phyloP scores from a whole-genome alignment of 1,140 invertebrate species.

The Ylistrum balloti region DNA sequence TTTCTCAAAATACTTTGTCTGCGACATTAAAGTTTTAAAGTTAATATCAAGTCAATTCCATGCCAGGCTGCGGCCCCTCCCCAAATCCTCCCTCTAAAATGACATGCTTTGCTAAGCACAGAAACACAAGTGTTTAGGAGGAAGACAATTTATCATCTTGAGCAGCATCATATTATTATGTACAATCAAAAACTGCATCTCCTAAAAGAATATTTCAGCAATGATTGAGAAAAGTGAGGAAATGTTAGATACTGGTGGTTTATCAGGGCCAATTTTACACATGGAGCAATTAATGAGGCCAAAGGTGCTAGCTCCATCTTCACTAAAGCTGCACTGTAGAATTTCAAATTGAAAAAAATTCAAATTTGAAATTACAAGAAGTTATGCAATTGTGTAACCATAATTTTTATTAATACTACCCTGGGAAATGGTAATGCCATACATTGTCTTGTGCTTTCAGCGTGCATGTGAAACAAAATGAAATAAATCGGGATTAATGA shows the following conservation, averaged over 20 bases:
- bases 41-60: neutral
- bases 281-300: neutral
- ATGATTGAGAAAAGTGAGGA: neutral
- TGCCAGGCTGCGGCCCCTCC: neutral
- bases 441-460: constrained; percentile 30
- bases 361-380: constrained; percentile 40
- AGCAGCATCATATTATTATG: constrained; percentile 20
- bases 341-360: neutral
- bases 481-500: constrained; percentile 21
- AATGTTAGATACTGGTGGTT: neutral
- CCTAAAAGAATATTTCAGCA: neutral
- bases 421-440: neutral
- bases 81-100: neutral
- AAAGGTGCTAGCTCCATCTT: neutral
- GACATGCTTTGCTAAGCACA: neutral
- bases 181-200: neutral
- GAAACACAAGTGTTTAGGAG: neutral
- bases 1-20: neutral
- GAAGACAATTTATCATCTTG: neutral
- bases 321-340: neutral
- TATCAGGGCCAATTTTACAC: neutral
- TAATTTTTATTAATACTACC: constrained; percentile 35
- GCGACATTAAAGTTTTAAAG: neutral
- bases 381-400: constrained; percentile 8
- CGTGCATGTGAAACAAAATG: neutral